Evolutionary conservation across 2,113 vertebrate species (phyloP).

Genomic region (Hepsetus odoe): DNA sequence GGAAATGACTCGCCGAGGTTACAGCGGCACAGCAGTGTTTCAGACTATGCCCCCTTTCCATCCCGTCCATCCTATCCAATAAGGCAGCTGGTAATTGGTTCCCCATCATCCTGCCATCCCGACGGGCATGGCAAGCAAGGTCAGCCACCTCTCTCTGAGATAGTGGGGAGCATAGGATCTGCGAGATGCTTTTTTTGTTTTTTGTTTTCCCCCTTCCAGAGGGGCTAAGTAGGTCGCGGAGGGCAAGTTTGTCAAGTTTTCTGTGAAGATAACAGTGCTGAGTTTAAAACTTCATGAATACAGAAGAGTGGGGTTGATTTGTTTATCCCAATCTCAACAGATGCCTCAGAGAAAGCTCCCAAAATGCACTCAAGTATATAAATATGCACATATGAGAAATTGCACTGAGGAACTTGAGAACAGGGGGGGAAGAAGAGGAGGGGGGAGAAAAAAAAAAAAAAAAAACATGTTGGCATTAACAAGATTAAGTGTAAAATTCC

Average conservation of each 20-base stretch:
- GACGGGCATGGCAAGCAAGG: conserved; percentile 54
- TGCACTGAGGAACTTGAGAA: neutral
- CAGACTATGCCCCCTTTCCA: conserved; percentile 3
- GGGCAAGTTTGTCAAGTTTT: conserved; percentile 41
- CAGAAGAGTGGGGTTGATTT: conserved; percentile 33
- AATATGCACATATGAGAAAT: conserved; percentile 4
- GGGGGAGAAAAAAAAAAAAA: conserved; percentile 11
- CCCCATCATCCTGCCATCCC: conserved; percentile 68
- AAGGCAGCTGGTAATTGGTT: conserved; percentile 69
- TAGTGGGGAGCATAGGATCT: neutral
- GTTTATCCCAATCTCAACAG: conserved; percentile 15
- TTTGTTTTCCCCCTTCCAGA: no score
- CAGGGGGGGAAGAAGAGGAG: neutral
- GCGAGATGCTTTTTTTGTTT: neutral
- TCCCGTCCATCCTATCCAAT: conserved; percentile 26
- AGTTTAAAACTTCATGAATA: conserved; percentile 59
- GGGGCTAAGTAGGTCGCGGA: neutral
- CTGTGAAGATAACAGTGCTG: conserved; percentile 58
- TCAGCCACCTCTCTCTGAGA: neutral
- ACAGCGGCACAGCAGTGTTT: conserved; percentile 6
- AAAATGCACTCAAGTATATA: conserved; percentile 9
- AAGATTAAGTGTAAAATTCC: conserved; percentile 44
- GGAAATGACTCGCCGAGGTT: conserved; percentile 60
- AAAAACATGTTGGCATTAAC: conserved; percentile 28
- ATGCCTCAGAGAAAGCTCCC: neutral